A percentile compares a stretch with the other conserved stretches of the same genome.
Evolutionary conservation across 2,113 vertebrate species (phyloP).

Genomic region (Zootoca vivipara): DNA sequence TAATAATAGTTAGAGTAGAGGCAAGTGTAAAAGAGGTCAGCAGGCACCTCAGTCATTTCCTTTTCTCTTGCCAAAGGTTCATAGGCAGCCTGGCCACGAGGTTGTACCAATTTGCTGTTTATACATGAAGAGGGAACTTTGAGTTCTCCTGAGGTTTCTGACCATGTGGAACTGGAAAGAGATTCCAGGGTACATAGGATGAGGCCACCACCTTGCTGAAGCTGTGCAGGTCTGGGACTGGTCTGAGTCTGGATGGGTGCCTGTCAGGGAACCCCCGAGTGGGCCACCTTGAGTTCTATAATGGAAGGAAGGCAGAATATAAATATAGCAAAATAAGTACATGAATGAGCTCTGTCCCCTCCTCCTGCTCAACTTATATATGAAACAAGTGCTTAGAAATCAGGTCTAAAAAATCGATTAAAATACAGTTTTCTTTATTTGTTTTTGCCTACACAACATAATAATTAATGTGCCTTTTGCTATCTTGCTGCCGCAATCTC

Average conservation of each 20-base stretch:
- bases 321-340: no score
- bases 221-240: no score
- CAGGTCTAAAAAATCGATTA: background rate
- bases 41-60: background rate
- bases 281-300: no score
- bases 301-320: no score
- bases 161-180: background rate
- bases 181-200: background rate
- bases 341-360: background rate
- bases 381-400: background rate
- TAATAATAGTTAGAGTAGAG: background rate
- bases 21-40: background rate
- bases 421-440: background rate
- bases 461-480: background rate
- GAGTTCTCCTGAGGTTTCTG: background rate
- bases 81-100: no score
- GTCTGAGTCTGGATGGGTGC: no score
- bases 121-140: no score
- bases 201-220: no score
- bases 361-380: background rate
- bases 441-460: no score
- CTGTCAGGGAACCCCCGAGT: no score
- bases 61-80: background rate
- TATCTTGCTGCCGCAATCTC: background rate
- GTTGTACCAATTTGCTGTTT: background rate